Evolutionary conservation across 2,888 invertebrate species (phyloP), one percentile per base, ranked within the genome.

Genomic region (Dolomedes plantarius): DNA sequence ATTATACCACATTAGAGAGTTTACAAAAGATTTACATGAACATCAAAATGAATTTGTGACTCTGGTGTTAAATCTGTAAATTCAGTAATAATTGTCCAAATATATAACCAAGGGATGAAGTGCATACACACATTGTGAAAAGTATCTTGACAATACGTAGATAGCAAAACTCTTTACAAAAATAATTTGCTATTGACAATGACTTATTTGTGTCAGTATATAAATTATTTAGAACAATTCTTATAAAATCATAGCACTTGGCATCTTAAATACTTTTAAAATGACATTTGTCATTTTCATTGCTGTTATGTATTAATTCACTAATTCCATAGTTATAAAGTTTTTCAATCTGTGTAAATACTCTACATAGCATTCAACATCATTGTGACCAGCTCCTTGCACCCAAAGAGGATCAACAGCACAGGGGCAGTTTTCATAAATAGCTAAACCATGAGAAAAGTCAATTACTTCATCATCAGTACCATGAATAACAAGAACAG

Each of bases 401-500:
- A 97, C 96, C 98, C 98, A 99, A 89, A 99, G 94, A 16, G 99
- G 99, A 92, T 98, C 98, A 32, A 99, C 98, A 80, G 98, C 96
- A 91, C 96, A 94, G 27, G 97, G 98, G 93, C 98, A 98, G 90
- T 96, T 95, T 92, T 98, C 98, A 91, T 98, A 98, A 91, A 99
- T 98, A 87, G 97, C 97, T 89, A 98, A 94, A 87, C 99, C 99
- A 92, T 99, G 99, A 85, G 97, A 97, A 93, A 99, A 98, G 93
- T 98, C 98, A 92, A 99, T 99, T 88, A 99, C 98, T 93, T 99
- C 99, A 92, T 99, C 99, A 91, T 98, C 98, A 87, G 98, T 99
- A 90, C 99, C 99, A 92, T 99, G 99, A 91, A 99, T 99, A 77
- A 99, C 98, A 91, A 99, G 94, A 90, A 98, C 98, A 78, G 98